These are phyloP conservation scores for Sclerodermus sp. DNA, from an alignment of 2,888 invertebrate species.

Conservation along the genomic window DNA sequence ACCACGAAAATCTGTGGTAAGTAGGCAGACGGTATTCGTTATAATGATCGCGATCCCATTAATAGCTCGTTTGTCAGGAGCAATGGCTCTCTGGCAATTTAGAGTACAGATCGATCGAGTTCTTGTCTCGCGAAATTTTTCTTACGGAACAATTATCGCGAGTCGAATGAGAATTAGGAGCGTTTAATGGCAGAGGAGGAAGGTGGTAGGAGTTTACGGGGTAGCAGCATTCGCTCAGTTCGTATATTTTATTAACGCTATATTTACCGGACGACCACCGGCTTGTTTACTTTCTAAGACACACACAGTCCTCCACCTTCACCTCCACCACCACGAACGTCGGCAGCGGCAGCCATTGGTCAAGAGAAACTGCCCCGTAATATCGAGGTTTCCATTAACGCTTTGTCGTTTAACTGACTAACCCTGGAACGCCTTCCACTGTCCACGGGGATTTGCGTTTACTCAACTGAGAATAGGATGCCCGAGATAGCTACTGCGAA, in stretches of 20 bases:
- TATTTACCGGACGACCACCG: slow-evolving; percentile 43
- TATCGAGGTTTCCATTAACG: slow-evolving; percentile 44
- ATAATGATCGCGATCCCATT: no score
- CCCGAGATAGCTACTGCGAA: no score
- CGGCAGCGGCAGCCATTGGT: slow-evolving; percentile 9
- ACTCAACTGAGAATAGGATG: slow-evolving; percentile 1
- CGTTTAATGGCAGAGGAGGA: slow-evolving; percentile 30
- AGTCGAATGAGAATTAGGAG: slow-evolving; percentile 42
- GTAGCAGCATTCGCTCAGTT: slow-evolving; percentile 25
- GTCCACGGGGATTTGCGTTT: slow-evolving; percentile 22
- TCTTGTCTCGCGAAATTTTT: no score
- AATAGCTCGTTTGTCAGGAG: no score
- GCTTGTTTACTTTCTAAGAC: slow-evolving; percentile 46
- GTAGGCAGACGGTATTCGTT: no score
- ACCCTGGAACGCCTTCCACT: slow-evolving; percentile 13
- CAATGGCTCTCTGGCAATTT: no score
- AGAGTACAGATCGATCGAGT: no score
- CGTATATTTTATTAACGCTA: slow-evolving; percentile 50
- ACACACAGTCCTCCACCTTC: slow-evolving; percentile 21
- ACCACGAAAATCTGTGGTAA: no score
- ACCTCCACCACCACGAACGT: background rate
- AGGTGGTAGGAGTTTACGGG: slow-evolving; percentile 10
- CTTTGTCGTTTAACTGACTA: slow-evolving; percentile 34
- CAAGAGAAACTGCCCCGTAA: slow-evolving; percentile 27
- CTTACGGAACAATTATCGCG: slow-evolving; percentile 37